Conservation (phyloP, 1,140 invertebrate species). For the Drosophila grimshawi region DNA sequence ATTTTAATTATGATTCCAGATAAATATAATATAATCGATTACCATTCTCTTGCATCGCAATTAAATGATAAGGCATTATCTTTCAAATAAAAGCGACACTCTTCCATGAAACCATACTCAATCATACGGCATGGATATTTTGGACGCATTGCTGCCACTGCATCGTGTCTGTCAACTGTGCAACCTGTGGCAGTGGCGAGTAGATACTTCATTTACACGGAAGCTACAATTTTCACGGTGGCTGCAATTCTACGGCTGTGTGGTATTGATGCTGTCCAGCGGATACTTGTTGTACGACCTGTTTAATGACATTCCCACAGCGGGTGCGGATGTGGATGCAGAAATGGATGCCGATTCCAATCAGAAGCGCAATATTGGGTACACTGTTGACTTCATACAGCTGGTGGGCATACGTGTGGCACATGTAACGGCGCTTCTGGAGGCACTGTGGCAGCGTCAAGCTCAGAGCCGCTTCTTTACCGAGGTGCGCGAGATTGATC, state of each 20-base stretch:
- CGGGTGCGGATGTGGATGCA: not conserved
- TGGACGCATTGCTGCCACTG: constrained; percentile 51
- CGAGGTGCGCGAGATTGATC: constrained; percentile 67
- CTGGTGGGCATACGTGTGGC: constrained; percentile 75
- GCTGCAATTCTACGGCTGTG: constrained; percentile 62
- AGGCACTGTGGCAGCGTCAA: constrained; percentile 57
- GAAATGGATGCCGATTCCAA: not conserved
- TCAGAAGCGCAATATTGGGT: constrained; percentile 50
- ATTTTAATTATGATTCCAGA: not conserved
- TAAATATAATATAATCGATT: constrained; percentile 11
- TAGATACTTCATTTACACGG: constrained; percentile 16
- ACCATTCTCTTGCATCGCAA: constrained; percentile 16
- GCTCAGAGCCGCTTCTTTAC: constrained; percentile 45
- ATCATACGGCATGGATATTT: constrained; percentile 55
- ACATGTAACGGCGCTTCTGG: constrained; percentile 59
- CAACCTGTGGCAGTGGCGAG: constrained; percentile 60
- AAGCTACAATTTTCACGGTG: constrained; percentile 44
- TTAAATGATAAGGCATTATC: constrained; percentile 36
- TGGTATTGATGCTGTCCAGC: constrained; percentile 36
- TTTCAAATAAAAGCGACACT: constrained; percentile 8
- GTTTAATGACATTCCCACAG: constrained; percentile 41
- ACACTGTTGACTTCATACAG: constrained; percentile 78
- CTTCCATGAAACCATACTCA: not conserved
- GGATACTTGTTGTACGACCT: constrained; percentile 55
- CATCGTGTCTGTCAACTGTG: constrained; percentile 55